phyloP scores from a whole-genome alignment of 2,797 vertebrate genomes.

The Parauchenoglanis punctatus region DNA sequence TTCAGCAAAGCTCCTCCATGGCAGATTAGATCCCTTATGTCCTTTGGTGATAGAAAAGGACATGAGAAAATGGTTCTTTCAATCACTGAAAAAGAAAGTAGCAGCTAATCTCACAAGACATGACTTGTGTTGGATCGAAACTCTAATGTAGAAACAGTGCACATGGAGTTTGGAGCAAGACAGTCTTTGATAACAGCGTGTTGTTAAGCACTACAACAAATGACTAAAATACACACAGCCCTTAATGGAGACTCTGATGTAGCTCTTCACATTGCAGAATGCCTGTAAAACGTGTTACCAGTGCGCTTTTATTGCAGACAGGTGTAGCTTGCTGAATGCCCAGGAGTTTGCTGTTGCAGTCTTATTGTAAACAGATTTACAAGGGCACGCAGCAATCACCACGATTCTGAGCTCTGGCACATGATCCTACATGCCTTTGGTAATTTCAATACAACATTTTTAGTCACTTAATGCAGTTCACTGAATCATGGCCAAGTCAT shows the following conservation, averaged over 20 bases:
- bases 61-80: slow-evolving; percentile 28
- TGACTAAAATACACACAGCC: slow-evolving; percentile 1
- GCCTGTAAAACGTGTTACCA: background rate
- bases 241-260: slow-evolving; percentile 21
- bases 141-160: slow-evolving; percentile 9
- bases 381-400: slow-evolving; percentile 14
- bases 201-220: slow-evolving; percentile 25
- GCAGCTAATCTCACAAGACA: slow-evolving; percentile 21
- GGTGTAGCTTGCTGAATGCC: slow-evolving; percentile 18
- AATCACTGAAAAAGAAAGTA: slow-evolving; percentile 27
- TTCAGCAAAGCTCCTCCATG: slow-evolving; percentile 1
- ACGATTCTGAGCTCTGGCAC: slow-evolving; percentile 1
- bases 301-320: slow-evolving; percentile 28
- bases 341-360: slow-evolving; percentile 5
- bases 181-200: slow-evolving; percentile 18
- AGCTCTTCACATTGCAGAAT: slow-evolving; percentile 12
- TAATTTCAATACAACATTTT: slow-evolving; percentile 12
- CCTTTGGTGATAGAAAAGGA: slow-evolving; percentile 17
- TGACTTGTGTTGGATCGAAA: slow-evolving; percentile 29
- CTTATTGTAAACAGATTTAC: slow-evolving; percentile 41
- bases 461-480: slow-evolving; percentile 36
- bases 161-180: background rate
- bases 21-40: slow-evolving; percentile 10
- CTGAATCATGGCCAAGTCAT: slow-evolving; percentile 29
- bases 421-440: slow-evolving; percentile 1